phyloP scores from a whole-genome alignment of 2,797 vertebrate species.

The Pipistrellus pipistrellus region DNA sequence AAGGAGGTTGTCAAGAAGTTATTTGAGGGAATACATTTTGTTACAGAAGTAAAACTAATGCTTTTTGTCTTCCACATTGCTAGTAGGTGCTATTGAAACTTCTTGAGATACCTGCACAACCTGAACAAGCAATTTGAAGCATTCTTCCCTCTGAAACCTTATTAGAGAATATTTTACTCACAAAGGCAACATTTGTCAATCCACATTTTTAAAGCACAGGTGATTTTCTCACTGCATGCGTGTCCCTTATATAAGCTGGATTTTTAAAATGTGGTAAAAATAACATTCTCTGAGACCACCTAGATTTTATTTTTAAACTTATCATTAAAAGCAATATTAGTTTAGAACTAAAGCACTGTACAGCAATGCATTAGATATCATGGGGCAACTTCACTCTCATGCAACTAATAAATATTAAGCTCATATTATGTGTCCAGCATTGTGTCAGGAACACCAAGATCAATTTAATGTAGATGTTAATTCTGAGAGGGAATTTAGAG shows the following conservation, averaged over 20 bases:
- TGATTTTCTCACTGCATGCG: not conserved
- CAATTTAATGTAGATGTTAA: slow-evolving; percentile 52
- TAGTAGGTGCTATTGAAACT: not conserved
- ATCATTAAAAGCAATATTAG: slow-evolving; percentile 26
- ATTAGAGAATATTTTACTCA: not conserved
- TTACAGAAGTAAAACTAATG: not conserved
- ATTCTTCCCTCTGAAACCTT: not conserved
- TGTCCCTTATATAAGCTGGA: not conserved
- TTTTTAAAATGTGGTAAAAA: slow-evolving; percentile 37
- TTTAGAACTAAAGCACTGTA: slow-evolving; percentile 55
- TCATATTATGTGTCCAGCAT: slow-evolving; percentile 12
- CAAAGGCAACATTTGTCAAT: slow-evolving; percentile 32
- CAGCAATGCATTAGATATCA: slow-evolving; percentile 39
- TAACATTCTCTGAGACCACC: not conserved
- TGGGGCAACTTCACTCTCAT: slow-evolving; percentile 13
- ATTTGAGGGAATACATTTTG: slow-evolving; percentile 21
- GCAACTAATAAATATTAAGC: slow-evolving; percentile 65
- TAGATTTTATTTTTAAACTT: slow-evolving; percentile 68
- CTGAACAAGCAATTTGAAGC: not conserved
- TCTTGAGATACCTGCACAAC: not conserved
- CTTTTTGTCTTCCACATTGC: slow-evolving; percentile 10
- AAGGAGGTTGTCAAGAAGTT: not conserved
- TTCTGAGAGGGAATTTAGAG: not conserved
- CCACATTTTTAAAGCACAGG: not conserved
- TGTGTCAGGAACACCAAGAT: slow-evolving; percentile 54